Conservation (phyloP, 2,888 invertebrate genomes). For the Zhuqinia jingwanae region DNA sequence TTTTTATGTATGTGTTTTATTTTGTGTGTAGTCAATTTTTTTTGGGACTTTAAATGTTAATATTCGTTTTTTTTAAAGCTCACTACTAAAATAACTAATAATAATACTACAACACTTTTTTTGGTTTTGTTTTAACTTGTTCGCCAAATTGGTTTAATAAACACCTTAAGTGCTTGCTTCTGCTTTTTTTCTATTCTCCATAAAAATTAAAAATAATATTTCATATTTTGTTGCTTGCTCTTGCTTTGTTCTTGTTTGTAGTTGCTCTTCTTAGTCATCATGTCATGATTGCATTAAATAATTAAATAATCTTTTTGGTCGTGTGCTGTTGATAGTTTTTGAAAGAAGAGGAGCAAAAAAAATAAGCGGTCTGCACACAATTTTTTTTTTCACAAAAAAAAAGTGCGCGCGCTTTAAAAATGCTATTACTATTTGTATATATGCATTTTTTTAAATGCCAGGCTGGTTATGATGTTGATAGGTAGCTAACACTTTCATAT, state of each 20-base stretch:
- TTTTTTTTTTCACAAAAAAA: not conserved
- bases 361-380: not conserved
- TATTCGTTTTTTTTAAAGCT: no score
- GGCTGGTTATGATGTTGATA: conserved; percentile 20
- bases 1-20: not conserved
- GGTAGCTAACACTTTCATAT: not conserved
- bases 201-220: no score
- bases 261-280: not conserved
- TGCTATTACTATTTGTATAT: not conserved
- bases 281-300: not conserved
- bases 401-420: conserved; percentile 9
- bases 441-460: not conserved
- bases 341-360: not conserved
- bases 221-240: conserved; percentile 16
- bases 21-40: not conserved
- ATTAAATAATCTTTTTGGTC: conserved; percentile 40
- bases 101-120: no score
- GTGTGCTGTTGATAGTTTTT: conserved; percentile 4
- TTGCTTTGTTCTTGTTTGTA: not conserved
- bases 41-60: not conserved
- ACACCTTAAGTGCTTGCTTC: conserved; percentile 1
- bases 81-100: no score
- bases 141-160: not conserved
- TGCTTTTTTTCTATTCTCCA: conserved; percentile 30
- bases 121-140: conserved; percentile 31